Conservation (phyloP, 2,888 invertebrate genomes). For the Caenorhabditis sulstoni region DNA sequence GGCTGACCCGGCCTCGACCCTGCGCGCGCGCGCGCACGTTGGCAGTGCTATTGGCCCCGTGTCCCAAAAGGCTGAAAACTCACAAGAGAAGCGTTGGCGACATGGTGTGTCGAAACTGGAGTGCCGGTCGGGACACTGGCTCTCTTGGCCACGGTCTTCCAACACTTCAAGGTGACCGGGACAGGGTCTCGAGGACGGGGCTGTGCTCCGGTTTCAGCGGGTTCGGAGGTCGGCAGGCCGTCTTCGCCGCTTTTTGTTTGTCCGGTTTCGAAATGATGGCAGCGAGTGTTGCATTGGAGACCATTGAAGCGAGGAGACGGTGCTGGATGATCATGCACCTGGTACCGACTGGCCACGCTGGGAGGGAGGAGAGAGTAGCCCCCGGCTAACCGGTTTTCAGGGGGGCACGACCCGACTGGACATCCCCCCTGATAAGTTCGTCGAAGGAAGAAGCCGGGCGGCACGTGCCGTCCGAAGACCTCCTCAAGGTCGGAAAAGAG, state of each 20-base stretch:
- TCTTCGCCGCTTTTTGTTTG: constrained; percentile 5
- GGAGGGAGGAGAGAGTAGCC: constrained; percentile 3
- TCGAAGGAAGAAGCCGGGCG: not conserved
- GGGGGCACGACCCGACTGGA: constrained; percentile 13
- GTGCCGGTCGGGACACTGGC: constrained; percentile 31
- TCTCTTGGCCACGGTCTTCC: constrained; percentile 7
- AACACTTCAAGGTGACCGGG: constrained; percentile 32
- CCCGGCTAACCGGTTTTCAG: constrained; percentile 30
- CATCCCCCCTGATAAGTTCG: constrained; percentile 7
- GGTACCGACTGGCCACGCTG: constrained; percentile 42
- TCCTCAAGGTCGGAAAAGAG: constrained; percentile 26
- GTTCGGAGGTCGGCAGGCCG: not conserved
- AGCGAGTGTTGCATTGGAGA: constrained; percentile 44
- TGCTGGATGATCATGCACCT: constrained; percentile 23
- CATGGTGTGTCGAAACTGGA: constrained; percentile 32
- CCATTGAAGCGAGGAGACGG: constrained; percentile 43
- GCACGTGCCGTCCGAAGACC: constrained; percentile 17
- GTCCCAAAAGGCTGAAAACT: constrained; percentile 23
- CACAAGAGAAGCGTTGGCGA: constrained; percentile 44
- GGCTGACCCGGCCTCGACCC: not conserved
- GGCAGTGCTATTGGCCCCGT: constrained; percentile 10
- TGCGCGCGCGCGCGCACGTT: constrained; percentile 1
- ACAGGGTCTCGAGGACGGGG: not conserved
- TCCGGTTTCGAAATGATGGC: not conserved
- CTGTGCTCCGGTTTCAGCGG: constrained; percentile 23